Evolutionary conservation across 2,113 vertebrate genomes (phyloP), one percentile per base, ranked within the genome.

Genomic region (Caranx melampygus): DNA sequence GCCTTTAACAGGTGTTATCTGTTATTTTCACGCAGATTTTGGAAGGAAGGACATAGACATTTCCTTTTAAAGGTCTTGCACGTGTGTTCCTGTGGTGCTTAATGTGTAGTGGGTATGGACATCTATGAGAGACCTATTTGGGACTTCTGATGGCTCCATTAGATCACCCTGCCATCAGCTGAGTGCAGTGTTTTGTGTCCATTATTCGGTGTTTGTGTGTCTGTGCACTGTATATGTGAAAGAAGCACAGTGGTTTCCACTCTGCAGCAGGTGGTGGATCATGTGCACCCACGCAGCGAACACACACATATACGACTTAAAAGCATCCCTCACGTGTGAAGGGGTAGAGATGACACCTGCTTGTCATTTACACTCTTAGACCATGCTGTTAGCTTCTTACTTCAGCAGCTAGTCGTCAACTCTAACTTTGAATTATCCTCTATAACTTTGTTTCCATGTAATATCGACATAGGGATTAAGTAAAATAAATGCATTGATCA

Each of bases 371-470:
- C 35, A 61, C 42, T 72, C 45, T 70, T 5, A 44, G 45, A 61
- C 49, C 49, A 47, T 45, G 47, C 77, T 80, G 76, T 87, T 84
- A 82, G 54, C 37, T 52, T 66, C 54, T 55, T 69, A 35, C 75
- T 85, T 88, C 87, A 66, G 79, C 55, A 59, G 78, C 75, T 80
- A 70, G 68, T 65, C 10, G 67, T 49, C 69, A n/a, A 47, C 59
- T 54, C 16, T 40, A n/a, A 71, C 65, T 78, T 73, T 59, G 34
- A 63, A 69, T 52, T 71, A 74, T 58, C 49, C 55, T 65, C 73
- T 61, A 9, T 33, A 65, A 77, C 70, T 83, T 83, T 87, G 75
- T 66, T 58, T 82, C 61, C 80, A 68, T 49, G 72, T 91, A 78
- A 84, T 61, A 49, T 42, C 37, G 58, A 58, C 66, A 42, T 70